Conservation (phyloP, 2,888 invertebrate species). For the Limenitis camilla region DNA sequence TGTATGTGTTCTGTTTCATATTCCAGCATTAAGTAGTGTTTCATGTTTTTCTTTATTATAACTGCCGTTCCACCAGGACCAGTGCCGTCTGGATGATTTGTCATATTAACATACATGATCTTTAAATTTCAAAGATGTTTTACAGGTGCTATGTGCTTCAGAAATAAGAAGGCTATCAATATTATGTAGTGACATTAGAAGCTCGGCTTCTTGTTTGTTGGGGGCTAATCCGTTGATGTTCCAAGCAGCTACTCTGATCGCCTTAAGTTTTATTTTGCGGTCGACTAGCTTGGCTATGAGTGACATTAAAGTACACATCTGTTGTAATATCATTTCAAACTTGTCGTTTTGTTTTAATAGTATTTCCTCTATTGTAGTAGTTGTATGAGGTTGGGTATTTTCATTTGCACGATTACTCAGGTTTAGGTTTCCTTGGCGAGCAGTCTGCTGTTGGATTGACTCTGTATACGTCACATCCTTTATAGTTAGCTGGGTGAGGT, state of each 20-base stretch:
- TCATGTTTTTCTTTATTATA: neutral
- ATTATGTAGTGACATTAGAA: constrained; percentile 1
- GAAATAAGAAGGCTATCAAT: constrained; percentile 20
- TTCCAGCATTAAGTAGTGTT: neutral
- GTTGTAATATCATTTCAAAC: neutral
- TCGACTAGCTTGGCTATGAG: neutral
- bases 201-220: constrained; percentile 11
- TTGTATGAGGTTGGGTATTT: neutral
- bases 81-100: constrained; percentile 9
- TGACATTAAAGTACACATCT: neutral
- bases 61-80: constrained; percentile 2
- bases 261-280: neutral
- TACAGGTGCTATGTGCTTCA: constrained; percentile 14
- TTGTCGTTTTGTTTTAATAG: neutral
- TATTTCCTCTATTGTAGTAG: neutral
- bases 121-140: neutral
- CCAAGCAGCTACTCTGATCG: constrained; percentile 13
- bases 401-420: neutral
- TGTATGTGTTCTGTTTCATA: constrained; percentile 2
- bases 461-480: constrained; percentile 21
- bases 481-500: constrained; percentile 20
- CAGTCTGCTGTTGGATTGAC: constrained; percentile 1
- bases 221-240: constrained; percentile 20
- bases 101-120: neutral
- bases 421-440: no score